These are phyloP conservation scores for Otus sunia DNA, from an alignment of 2,113 vertebrate genomes.

Conservation along the genomic window DNA sequence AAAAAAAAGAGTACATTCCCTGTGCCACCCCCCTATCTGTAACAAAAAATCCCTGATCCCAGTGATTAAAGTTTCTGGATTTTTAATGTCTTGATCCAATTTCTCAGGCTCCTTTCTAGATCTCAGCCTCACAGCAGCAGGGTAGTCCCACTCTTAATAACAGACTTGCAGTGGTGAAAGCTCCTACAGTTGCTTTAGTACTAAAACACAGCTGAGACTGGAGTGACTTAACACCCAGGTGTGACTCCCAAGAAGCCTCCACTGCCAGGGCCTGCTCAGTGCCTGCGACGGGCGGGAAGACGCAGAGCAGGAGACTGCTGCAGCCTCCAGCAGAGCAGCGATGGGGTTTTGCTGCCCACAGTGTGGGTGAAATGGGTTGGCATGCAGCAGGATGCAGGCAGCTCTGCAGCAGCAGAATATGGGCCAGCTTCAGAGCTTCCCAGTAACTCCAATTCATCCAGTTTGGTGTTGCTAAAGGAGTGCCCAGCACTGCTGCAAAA, in stretches of 20 bases:
- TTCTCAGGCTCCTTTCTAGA: neutral
- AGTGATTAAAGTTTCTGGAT: neutral
- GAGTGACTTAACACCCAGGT: neutral
- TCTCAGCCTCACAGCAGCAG: neutral
- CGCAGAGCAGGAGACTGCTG: neutral
- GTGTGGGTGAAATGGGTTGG: neutral
- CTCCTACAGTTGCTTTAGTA: neutral
- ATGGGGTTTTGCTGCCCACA: fast-evolving
- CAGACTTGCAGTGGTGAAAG: neutral
- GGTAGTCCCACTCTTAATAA: neutral
- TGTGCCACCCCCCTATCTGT: neutral
- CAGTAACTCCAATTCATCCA: neutral
- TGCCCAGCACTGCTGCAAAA: neutral
- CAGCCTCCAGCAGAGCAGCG: neutral
- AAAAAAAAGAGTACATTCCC: neutral
- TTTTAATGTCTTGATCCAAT: neutral
- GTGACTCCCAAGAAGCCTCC: neutral
- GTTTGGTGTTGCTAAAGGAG: neutral
- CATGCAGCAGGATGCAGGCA: fast-evolving
- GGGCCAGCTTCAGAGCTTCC: neutral
- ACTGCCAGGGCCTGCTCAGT: neutral
- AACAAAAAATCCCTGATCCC: neutral
- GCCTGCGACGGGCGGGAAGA: fast-evolving
- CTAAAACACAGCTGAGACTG: neutral
- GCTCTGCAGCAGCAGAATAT: neutral